Evolutionary conservation across 2,797 vertebrate species (phyloP).

Genomic region (Brachyrhaphis roseni): DNA sequence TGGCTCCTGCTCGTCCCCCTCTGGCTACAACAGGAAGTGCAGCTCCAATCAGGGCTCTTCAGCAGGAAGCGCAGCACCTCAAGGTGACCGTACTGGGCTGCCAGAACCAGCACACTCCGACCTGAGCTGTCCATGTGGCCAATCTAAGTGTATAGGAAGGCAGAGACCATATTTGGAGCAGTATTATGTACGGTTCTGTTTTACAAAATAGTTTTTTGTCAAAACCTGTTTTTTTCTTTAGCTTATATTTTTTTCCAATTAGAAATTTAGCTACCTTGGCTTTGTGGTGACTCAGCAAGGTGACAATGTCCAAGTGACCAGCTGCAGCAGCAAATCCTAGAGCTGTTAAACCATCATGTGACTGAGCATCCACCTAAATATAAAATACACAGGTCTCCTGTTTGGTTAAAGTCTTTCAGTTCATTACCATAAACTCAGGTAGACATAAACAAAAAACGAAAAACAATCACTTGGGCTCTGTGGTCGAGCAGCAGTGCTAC

Average conservation of each 20-base stretch:
- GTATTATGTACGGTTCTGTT: neutral
- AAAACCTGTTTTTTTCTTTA: no score
- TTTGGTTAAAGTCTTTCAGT: neutral
- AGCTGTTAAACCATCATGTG: constrained; percentile 90
- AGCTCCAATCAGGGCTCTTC: constrained; percentile 87
- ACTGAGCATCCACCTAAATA: constrained; percentile 85
- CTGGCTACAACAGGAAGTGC: constrained; percentile 84
- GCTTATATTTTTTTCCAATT: neutral
- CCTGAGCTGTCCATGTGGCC: constrained; percentile 94
- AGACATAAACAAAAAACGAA: neutral
- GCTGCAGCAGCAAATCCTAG: constrained; percentile 92
- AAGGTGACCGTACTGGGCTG: constrained; percentile 89
- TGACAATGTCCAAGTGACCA: constrained; percentile 88
- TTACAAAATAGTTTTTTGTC: neutral
- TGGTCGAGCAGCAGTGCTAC: constrained; percentile 92
- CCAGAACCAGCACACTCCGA: constrained; percentile 92
- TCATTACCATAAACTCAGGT: neutral
- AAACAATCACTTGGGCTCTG: constrained; percentile 80
- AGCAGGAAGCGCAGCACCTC: constrained; percentile 92
- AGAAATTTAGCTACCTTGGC: constrained; percentile 85
- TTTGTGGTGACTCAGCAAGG: constrained; percentile 87
- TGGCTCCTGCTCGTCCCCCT: constrained; percentile 87
- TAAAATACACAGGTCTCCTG: neutral
- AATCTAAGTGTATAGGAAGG: constrained; percentile 72
- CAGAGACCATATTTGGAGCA: neutral